Evolutionary conservation across 2,888 invertebrate species (phyloP), one percentile per base, ranked within the genome.

Genomic region (Parnassius apollo): DNA sequence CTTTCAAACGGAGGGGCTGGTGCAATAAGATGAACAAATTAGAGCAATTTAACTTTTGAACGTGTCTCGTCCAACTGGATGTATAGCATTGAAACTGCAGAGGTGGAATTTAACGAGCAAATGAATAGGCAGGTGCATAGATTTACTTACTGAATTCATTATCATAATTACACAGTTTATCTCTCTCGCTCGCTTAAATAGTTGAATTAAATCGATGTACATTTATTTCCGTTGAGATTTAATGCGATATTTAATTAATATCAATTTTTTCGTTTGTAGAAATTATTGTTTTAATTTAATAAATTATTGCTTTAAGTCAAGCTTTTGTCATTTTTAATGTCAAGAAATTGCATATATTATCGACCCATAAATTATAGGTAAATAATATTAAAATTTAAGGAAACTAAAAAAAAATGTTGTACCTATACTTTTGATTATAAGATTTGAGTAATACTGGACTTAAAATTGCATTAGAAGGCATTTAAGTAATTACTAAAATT

Each of bases 11-110:
- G 77, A 81, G 81, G 81, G 80, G 76, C 70, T 65, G 70, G 69
- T 71, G 86, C 85, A 88, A 82, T 86, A 86, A 86, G 86, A 82
- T 88, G 83, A 82, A 77, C 83, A 86, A 89, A 90, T 89, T 86
- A 89, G 85, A 83, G 83, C 83, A 86, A 89, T 89, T 90, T 90
- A 85, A 88, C 88, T 86, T 89, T 81, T 80, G 82, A 83, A 83
- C 80, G 78, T 84, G 81, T 84, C 76, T 76, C 75, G 75, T 75
- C 70, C 74, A 71, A 71, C 72, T 68, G 75, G 73, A 78, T 74
- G 71, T 73, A 48, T 48, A 75, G 71, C 70, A 70, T 66, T 67
- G 65, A 64, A 59, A 61, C 65, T 64, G 67, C 59, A 65, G 68
- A 70, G 68, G 62, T 61, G 69, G 58, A 65, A 69, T 77, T 72